Conservation (phyloP, 2,113 vertebrate species). For the Notothenia rossii region DNA sequence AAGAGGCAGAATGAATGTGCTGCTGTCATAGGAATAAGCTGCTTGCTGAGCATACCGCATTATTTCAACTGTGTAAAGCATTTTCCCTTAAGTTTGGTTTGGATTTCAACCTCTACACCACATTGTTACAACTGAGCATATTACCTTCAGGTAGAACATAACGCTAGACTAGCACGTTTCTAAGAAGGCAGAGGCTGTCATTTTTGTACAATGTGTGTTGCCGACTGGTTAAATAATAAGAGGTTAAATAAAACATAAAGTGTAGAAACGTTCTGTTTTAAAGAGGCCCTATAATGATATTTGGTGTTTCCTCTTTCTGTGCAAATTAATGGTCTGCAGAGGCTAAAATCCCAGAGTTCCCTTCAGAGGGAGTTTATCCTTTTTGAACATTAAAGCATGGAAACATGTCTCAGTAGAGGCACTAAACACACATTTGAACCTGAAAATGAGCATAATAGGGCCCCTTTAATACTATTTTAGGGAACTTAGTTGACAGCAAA, state of each 20-base stretch:
- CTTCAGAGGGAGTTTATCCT: no score
- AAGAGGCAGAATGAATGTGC: background rate
- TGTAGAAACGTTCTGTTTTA: no score
- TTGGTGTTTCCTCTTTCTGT: no score
- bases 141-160: constrained; percentile 2
- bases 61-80: constrained; percentile 5
- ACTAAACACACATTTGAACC: no score
- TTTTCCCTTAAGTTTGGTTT: background rate
- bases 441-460: no score
- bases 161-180: background rate
- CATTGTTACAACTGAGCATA: background rate
- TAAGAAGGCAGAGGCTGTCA: background rate
- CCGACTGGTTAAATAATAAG: background rate
- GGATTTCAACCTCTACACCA: background rate
- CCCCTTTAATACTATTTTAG: background rate
- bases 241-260: no score
- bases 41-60: background rate
- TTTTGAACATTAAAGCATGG: no score
- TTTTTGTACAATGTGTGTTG: background rate
- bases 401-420: no score
- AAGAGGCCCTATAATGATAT: no score
- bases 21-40: background rate
- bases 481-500: background rate
- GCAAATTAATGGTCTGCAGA: no score
- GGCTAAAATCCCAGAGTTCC: no score